phyloP scores from a whole-genome alignment of 2,797 vertebrate species.

The Alauda arvensis region DNA sequence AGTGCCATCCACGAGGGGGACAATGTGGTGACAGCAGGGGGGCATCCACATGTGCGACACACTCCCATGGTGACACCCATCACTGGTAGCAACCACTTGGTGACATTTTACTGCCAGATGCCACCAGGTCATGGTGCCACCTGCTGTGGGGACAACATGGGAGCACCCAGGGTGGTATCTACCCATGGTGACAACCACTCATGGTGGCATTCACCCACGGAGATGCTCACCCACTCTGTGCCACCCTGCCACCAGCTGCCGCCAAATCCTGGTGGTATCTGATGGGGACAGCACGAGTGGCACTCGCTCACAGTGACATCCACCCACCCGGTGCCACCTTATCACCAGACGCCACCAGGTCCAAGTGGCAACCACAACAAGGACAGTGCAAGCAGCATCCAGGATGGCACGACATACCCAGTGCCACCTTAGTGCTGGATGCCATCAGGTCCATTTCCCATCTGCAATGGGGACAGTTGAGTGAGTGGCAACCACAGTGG shows the following conservation, averaged over 20 bases:
- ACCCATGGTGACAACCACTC: not conserved
- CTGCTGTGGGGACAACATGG: not conserved
- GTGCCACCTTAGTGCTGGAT: not conserved
- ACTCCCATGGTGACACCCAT: not conserved
- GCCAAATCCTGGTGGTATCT: not conserved
- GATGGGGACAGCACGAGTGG: accelerated
- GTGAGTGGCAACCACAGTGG: not conserved
- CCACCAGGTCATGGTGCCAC: constrained; percentile 2
- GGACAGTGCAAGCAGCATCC: not conserved
- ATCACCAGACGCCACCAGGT: not conserved
- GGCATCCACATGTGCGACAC: accelerated
- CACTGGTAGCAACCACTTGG: not conserved
- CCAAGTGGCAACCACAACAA: not conserved
- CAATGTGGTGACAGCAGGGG: not conserved
- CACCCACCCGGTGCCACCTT: not conserved
- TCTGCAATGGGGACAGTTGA: not conserved
- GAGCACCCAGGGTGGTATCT: not conserved
- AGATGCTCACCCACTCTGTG: not conserved
- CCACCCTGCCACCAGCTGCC: not conserved
- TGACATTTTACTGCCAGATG: not conserved
- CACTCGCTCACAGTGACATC: not conserved
- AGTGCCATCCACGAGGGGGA: not conserved
- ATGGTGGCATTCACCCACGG: not conserved
- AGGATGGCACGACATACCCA: not conserved
- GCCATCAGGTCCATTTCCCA: not conserved